A percentile compares a stretch with the other conserved stretches of the same genome.
Conservation (phyloP, 92 coral and sea anemone genomes). For the Epizoanthus illoricatus region DNA sequence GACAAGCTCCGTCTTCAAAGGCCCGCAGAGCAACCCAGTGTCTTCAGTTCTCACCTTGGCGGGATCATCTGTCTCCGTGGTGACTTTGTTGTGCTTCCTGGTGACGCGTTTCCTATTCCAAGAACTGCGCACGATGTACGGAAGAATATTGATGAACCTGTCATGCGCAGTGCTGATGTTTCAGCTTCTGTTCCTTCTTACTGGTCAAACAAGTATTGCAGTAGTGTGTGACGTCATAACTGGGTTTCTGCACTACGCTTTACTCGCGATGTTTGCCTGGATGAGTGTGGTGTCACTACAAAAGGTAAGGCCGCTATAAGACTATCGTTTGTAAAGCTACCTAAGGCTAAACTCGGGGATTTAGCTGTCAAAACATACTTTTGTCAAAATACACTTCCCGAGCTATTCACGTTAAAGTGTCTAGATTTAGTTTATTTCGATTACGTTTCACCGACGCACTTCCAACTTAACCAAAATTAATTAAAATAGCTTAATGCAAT, state of each 20-base stretch:
- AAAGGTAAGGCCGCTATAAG: neutral
- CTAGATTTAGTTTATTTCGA: too few relatives aligned
- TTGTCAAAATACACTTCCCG: neutral
- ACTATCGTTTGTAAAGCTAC: too few relatives aligned
- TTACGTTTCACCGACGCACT: too few relatives aligned
- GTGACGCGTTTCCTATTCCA: neutral
- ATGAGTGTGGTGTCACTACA: constrained; percentile 1
- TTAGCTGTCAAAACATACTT: neutral
- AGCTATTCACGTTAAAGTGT: too few relatives aligned
- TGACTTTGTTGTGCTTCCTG: neutral
- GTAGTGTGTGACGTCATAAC: neutral
- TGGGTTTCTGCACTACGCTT: neutral
- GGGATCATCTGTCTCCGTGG: neutral
- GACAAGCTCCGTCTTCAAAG: neutral
- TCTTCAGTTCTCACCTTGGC: neutral
- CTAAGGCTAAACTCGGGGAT: too few relatives aligned
- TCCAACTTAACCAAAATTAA: too few relatives aligned
- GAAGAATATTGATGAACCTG: neutral
- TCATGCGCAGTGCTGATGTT: neutral
- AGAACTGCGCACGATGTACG: neutral
- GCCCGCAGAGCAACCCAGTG: neutral
- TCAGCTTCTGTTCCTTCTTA: neutral
- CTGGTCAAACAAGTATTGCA: neutral
- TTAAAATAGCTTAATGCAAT: too few relatives aligned
- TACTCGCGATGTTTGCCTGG: neutral